Conservation (phyloP, 1,140 invertebrate species). For the Liolophura sinensis region DNA sequence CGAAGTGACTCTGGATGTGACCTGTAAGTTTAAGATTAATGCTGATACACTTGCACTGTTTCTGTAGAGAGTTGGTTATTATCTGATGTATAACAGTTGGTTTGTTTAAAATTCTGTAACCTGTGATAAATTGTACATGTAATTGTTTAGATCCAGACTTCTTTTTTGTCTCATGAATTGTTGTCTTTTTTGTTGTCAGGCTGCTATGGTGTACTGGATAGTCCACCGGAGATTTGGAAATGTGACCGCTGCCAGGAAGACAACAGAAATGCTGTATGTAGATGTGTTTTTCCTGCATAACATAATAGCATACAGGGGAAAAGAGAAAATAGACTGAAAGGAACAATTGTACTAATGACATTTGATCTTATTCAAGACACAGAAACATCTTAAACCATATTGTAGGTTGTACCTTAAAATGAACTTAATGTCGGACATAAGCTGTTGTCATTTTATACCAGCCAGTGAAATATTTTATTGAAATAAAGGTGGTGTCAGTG, state of each 20-base stretch:
- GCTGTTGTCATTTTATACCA: too few species aligned
- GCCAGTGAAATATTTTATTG: too few species aligned
- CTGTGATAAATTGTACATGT: neutral
- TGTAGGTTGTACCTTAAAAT: too few species aligned
- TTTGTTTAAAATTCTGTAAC: neutral
- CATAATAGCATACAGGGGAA: neutral
- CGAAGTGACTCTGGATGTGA: too few species aligned
- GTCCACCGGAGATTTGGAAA: conserved; percentile 38
- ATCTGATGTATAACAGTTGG: neutral
- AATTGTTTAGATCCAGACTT: neutral
- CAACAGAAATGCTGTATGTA: conserved; percentile 15
- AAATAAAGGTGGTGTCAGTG: too few species aligned
- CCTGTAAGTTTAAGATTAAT: too few species aligned
- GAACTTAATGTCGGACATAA: too few species aligned
- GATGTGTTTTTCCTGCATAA: neutral
- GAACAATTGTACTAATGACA: too few species aligned
- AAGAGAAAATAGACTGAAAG: too few species aligned
- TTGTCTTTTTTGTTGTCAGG: conserved; percentile 28
- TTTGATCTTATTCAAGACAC: too few species aligned
- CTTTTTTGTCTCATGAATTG: conserved; percentile 2
- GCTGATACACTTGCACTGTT: neutral
- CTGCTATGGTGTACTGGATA: conserved; percentile 45
- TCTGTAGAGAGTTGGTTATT: neutral
- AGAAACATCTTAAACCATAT: too few species aligned
- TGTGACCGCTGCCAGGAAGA: conserved; percentile 48